Base-by-base conservation (phyloP, 2,113 vertebrate species). In the Salvelinus namaycush region DNA sequence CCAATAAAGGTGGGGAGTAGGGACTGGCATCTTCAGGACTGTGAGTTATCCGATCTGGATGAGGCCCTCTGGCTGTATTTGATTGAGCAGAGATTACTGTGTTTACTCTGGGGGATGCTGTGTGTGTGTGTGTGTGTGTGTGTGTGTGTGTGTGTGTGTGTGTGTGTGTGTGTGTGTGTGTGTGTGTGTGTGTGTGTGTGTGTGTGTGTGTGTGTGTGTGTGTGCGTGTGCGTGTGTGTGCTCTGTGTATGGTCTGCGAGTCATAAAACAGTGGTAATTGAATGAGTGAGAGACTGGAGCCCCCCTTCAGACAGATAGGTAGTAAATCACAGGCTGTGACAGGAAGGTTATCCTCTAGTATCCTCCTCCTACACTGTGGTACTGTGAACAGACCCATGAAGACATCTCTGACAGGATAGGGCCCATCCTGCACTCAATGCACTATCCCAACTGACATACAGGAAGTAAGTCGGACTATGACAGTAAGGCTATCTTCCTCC, bases 251-350 rank as follows among this genome's bases (percentile, higher is more conserved):
- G 65, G 24, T 76, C 62, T 20, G 71, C 31, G 26, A 67, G 62
- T 54, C 67, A 70, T 29, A 70, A 64, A 80, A 11, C 18, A 29
- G 54, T 73, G 26, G 51, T 76, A 81, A 81, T 84, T 59, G 59
- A 71, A 79, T 81, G 69, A 24, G 16, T 57, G 6, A 51, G 76
- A 79, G 68, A 74, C 48, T 72, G 54, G 69, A 57, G 39, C 73
- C 57, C 22, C 57, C 59, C 4, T 54, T 64, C 65, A 39, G 20
- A 64, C 66, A 57, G 75, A 69, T 62, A 62, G 44, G 26, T 51
- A 26, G n/a, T 75, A 70, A 66, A 75, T 80, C 73, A 22, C 34
- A 13, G n/a, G 3, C 62, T 57, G 78, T 77, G 72, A 57, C 70
- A 54, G 51, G 51, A 54, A 54, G n/a, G 59, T n/a, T 24, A 16